Conservation (phyloP, 2,113 vertebrate species). For the Oriolus oriolus region DNA sequence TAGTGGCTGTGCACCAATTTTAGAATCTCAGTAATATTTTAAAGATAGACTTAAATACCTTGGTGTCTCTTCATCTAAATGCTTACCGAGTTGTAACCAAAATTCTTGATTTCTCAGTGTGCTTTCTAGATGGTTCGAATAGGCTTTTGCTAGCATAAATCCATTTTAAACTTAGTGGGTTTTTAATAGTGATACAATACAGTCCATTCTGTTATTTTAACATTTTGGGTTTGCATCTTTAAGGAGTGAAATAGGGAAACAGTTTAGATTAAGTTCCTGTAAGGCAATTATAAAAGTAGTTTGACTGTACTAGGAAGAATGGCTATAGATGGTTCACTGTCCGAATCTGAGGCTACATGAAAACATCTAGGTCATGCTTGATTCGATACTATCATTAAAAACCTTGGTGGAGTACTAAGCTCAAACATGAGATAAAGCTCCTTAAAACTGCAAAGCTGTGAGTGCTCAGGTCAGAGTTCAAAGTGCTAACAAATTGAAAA, state of each 20-base stretch:
- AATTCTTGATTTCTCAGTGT: background rate
- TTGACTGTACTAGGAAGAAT: background rate
- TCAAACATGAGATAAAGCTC: background rate
- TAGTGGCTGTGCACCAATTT: background rate
- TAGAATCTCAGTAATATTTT: background rate
- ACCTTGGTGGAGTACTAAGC: background rate
- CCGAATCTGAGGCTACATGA: background rate
- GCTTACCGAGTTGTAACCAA: background rate
- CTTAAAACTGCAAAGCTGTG: background rate
- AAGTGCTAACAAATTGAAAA: background rate
- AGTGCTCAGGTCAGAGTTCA: background rate
- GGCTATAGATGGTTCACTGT: background rate
- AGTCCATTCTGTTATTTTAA: background rate
- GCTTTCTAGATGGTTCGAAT: background rate
- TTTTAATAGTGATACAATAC: background rate
- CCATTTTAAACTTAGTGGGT: background rate
- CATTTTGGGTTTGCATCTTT: background rate
- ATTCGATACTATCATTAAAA: background rate
- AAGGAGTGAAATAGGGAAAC: background rate
- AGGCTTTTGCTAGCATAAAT: background rate
- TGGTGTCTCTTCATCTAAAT: background rate
- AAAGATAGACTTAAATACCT: background rate
- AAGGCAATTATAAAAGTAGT: background rate
- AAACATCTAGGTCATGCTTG: background rate
- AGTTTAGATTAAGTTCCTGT: background rate